Percentiles rank a stretch among this genome's conserved stretches.
These are phyloP conservation scores for Stegodyphus dumicola DNA, from an alignment of 1,140 invertebrate species.

Conservation along the genomic window DNA sequence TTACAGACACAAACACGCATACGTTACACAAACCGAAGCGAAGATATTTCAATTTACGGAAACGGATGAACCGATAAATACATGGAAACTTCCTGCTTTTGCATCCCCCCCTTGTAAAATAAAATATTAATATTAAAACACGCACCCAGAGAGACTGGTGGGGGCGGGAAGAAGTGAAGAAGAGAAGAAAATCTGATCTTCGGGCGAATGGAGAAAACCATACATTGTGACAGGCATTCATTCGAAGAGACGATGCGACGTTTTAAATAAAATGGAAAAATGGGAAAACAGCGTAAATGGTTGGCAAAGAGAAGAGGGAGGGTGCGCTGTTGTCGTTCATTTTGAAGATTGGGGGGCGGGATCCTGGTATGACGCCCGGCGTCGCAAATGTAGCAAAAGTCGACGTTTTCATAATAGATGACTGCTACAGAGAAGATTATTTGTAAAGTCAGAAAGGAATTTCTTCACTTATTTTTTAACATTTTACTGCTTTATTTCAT, in stretches of 20 bases:
- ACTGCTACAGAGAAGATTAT: constrained; percentile 28
- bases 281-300: constrained; percentile 9
- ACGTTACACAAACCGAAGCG: too few species aligned
- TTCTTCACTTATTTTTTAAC: background rate
- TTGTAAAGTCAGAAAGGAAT: constrained; percentile 29
- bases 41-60: constrained; percentile 25
- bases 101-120: constrained; percentile 14
- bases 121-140: constrained; percentile 7
- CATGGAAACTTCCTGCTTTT: background rate
- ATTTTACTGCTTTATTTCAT: background rate
- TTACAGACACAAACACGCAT: too few species aligned
- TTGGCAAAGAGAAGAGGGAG: constrained; percentile 3
- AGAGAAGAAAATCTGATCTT: background rate
- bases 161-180: too few species aligned
- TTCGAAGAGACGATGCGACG: constrained; percentile 18
- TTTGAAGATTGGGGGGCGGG: background rate
- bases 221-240: constrained; percentile 22
- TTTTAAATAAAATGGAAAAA: constrained; percentile 8
- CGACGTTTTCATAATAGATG: constrained; percentile 42
- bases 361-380: background rate
- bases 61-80: constrained; percentile 43
- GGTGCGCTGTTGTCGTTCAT: background rate
- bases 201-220: background rate
- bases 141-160: too few species aligned
- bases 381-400: constrained; percentile 13